Conservation (phyloP, 1,140 invertebrate genomes). For the Drusus annulatus region DNA sequence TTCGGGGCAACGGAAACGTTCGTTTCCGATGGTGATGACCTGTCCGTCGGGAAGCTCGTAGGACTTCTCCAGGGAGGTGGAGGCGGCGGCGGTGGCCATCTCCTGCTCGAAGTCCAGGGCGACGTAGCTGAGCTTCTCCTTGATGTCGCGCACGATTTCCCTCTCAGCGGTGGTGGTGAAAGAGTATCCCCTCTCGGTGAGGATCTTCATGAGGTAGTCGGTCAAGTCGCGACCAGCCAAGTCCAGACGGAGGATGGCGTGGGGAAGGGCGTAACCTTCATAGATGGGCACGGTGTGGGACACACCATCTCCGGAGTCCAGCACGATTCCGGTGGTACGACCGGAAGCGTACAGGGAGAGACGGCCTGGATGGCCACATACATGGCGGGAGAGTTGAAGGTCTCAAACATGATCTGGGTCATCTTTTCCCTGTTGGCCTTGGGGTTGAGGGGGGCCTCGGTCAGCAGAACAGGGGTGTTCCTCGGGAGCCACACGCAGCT, state of each 20-base stretch:
- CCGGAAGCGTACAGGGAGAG: slow-evolving; percentile 89
- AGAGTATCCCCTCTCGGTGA: slow-evolving; percentile 96
- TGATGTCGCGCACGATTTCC: slow-evolving; percentile 97
- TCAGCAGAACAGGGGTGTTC: slow-evolving; percentile 90
- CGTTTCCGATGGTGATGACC: slow-evolving; percentile 97
- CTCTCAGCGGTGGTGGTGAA: slow-evolving; percentile 97
- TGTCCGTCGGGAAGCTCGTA: slow-evolving; percentile 96
- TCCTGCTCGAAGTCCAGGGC: slow-evolving; percentile 94
- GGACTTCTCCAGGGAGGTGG: slow-evolving; percentile 92
- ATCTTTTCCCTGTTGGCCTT: slow-evolving; percentile 89
- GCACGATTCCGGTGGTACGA: slow-evolving; percentile 90
- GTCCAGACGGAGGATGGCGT: slow-evolving; percentile 91
- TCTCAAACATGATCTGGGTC: slow-evolving; percentile 90
- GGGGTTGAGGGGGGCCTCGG: slow-evolving; percentile 89
- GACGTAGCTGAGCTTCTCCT: slow-evolving; percentile 94
- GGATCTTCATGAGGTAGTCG: slow-evolving; percentile 97
- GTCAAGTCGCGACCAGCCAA: slow-evolving; percentile 95
- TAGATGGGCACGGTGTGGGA: slow-evolving; percentile 91
- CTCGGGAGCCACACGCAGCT: slow-evolving; percentile 91
- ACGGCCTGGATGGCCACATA: slow-evolving; percentile 88
- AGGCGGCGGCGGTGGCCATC: slow-evolving; percentile 94
- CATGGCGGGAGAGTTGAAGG: slow-evolving; percentile 85
- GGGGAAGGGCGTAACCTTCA: slow-evolving; percentile 82
- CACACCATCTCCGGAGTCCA: slow-evolving; percentile 88
- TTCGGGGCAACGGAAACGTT: slow-evolving; percentile 97